Base-by-base conservation (phyloP, 2,888 invertebrate species). In the Stenurella melanura region DNA sequence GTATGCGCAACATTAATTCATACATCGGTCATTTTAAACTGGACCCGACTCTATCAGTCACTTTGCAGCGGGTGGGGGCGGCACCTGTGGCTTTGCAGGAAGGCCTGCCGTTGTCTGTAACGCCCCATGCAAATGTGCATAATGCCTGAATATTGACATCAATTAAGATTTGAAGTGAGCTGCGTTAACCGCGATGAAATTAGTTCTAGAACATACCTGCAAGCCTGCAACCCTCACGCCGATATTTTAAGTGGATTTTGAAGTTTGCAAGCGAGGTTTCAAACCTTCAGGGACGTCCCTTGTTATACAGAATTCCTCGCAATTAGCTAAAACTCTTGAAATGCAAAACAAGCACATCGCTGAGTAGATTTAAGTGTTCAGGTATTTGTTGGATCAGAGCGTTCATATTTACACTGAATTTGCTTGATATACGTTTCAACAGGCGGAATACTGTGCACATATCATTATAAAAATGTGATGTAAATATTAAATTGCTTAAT, bases 321-420 rank as follows among this genome's bases (percentile, higher is more conserved):
- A 50, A 50, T 50, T 50, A 50, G 15, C 50, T 50, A n/a, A 50
- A 50, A 50, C 50, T 15, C 50, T 50, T 50, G 50, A 50, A 50
- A n/a, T 50, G 50, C 50, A 50, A 50, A 50, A 50, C 50, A 50
- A 50, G 50, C 15, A n/a, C 50, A 50, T 50, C n/a, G 50, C n/a
- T 50, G n/a, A 50, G 15, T n/a, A 50, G 15, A n/a, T 50, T 50
- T 50, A 50, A 50, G 15, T n/a, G 50, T n/a, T n/a, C 50, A n/a
- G 7, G 7, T 12, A 50, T n/a, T 50, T 50, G 50, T 50, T 50
- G n/a, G 50, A 50, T 50, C n/a, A 50, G n/a, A 50, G n/a, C n/a
- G n/a, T 1, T 50, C n/a, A n/a, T 50, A n/a, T 50, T 50, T 50
- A 15, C 50, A 17, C n/a, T 50, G 4, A 50, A 6, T 3, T 50